These are phyloP conservation scores for Heteropelma amictum DNA, from an alignment of 2,888 invertebrate genomes.

Conservation along the genomic window DNA sequence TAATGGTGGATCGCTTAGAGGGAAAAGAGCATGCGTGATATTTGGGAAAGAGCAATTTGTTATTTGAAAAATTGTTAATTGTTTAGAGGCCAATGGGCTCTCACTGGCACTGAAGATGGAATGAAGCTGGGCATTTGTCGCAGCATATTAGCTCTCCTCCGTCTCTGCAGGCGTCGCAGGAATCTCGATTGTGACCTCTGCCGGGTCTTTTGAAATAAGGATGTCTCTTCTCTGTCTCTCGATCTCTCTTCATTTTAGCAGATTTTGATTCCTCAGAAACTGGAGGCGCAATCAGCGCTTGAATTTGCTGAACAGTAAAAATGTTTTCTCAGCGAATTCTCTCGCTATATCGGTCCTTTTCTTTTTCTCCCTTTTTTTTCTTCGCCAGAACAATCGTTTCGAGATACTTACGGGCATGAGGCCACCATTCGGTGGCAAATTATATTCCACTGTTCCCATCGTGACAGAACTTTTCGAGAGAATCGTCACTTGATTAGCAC, in stretches of 20 bases:
- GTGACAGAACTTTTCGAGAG: no score
- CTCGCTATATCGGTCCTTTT: neutral
- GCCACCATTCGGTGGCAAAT: constrained; percentile 88
- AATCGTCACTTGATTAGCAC: no score
- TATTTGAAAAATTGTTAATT: neutral
- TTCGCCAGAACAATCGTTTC: constrained; percentile 2
- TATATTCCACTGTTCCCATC: constrained; percentile 85
- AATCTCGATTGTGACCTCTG: constrained; percentile 94
- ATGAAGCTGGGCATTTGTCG: constrained; percentile 96
- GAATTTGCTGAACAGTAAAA: constrained; percentile 86
- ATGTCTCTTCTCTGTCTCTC: constrained; percentile 82
- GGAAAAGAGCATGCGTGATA: neutral
- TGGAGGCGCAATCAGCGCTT: constrained; percentile 92
- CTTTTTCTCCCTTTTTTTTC: neutral
- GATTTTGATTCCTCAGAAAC: constrained; percentile 85
- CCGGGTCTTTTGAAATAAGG: constrained; percentile 92
- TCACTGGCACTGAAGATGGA: constrained; percentile 97
- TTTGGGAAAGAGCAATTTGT: neutral
- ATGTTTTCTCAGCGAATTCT: neutral
- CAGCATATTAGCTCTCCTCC: constrained; percentile 97
- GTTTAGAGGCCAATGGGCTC: constrained; percentile 67
- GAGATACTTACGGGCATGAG: constrained; percentile 89
- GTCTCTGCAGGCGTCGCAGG: constrained; percentile 96
- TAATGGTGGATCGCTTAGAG: constrained; percentile 92
- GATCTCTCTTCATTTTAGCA: constrained; percentile 79